A percentile compares a stretch with the other conserved stretches of the same genome.
phyloP scores from a whole-genome alignment of 2,113 vertebrate species.

The Mormoops blainvillei region DNA sequence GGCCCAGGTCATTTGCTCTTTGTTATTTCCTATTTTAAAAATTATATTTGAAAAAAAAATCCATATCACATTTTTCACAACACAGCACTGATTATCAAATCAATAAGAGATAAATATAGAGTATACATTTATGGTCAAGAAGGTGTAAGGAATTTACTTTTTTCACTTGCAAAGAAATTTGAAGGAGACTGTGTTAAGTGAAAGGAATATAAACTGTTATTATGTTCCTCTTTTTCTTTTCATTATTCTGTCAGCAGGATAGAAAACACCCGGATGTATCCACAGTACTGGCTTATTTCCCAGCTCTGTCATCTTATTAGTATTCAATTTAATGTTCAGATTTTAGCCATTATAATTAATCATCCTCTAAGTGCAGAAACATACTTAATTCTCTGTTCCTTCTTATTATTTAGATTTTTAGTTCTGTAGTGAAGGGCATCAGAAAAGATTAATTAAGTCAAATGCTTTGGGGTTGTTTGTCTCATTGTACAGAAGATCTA shows the following conservation, averaged over 20 bases:
- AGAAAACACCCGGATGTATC: conserved; percentile 49
- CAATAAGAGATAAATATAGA: neutral
- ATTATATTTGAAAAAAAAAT: neutral
- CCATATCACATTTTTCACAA: neutral
- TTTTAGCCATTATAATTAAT: conserved; percentile 77
- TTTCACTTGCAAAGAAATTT: neutral
- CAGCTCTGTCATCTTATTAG: conserved; percentile 71
- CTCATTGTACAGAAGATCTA: conserved; percentile 60
- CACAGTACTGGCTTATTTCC: conserved; percentile 50
- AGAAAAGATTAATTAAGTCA: conserved; percentile 76
- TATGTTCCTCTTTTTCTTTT: conserved; percentile 12
- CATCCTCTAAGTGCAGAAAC: conserved; percentile 68
- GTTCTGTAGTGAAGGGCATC: conserved; percentile 55
- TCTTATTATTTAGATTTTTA: conserved; percentile 77
- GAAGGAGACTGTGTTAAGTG: conserved; percentile 1
- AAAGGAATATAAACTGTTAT: neutral
- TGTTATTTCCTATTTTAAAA: neutral
- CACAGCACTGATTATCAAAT: neutral
- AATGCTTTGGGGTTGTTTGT: conserved; percentile 61
- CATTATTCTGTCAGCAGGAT: conserved; percentile 44
- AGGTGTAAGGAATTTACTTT: neutral
- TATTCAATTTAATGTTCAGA: conserved; percentile 71
- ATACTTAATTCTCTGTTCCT: conserved; percentile 67
- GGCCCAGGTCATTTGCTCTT: neutral
- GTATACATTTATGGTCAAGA: neutral